phyloP scores from a whole-genome alignment of 2,797 vertebrate species.

The Danio kyathit region DNA sequence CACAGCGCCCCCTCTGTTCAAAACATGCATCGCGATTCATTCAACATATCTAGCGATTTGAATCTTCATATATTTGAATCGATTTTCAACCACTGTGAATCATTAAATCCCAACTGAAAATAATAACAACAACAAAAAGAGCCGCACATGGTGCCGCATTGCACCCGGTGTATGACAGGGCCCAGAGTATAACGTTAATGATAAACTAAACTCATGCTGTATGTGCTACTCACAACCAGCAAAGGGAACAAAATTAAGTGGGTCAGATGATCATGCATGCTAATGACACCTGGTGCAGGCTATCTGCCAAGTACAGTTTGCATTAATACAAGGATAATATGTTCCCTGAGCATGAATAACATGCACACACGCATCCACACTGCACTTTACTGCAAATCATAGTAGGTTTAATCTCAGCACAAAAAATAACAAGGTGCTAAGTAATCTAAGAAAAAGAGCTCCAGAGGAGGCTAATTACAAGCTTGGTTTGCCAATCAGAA shows the following conservation, averaged over 20 bases:
- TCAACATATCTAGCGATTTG: no score
- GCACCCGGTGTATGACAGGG: no score
- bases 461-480: slow-evolving; percentile 31
- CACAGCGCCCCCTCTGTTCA: no score
- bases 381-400: neutral
- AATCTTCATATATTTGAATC: no score
- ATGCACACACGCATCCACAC: neutral
- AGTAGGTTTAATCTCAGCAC: neutral
- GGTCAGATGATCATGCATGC: neutral
- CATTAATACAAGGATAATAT: slow-evolving; percentile 16
- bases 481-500: neutral
- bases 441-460: neutral
- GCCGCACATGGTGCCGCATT: no score
- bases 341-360: slow-evolving; percentile 29
- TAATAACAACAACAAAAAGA: no score
- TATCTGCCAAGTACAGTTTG: slow-evolving; percentile 18
- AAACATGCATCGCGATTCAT: no score
- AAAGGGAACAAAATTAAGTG: neutral
- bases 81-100: no score
- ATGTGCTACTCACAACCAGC: neutral
- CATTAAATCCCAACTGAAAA: no score
- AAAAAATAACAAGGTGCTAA: neutral
- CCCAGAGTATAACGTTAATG: no score
- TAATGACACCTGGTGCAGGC: slow-evolving; percentile 15
- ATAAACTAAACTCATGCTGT: no score